Conservation (phyloP, 37 sponge, comb jelly and placozoan genomes). For the Haliclona indistincta region DNA sequence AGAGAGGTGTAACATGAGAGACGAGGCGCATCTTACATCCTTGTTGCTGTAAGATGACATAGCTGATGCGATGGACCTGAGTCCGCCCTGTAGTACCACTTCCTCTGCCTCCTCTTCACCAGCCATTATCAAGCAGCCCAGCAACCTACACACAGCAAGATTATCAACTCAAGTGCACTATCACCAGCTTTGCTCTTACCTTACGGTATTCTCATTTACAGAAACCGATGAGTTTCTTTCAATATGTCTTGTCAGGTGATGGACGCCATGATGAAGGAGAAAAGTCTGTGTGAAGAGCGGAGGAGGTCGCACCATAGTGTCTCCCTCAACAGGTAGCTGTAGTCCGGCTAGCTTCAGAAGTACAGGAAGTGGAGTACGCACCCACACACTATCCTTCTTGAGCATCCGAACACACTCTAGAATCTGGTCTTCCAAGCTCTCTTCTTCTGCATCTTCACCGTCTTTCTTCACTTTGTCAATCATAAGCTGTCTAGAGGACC, state of each 20-base stretch:
- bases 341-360: too few species aligned
- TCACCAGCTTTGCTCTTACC: conserved; percentile 7
- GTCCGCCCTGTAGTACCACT: conserved; percentile 61
- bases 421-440: too few species aligned
- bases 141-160: conserved; percentile 42
- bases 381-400: too few species aligned
- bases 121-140: conserved; percentile 26
- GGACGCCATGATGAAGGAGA: conserved; percentile 24
- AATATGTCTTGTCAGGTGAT: conserved; percentile 23
- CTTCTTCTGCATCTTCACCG: too few species aligned
- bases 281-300: neutral
- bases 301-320: neutral
- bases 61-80: conserved; percentile 17
- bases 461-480: too few species aligned
- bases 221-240: neutral
- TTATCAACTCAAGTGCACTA: neutral
- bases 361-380: too few species aligned
- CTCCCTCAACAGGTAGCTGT: too few species aligned
- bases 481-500: too few species aligned
- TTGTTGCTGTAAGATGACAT: neutral
- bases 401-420: too few species aligned
- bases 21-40: neutral
- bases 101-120: conserved; percentile 40
- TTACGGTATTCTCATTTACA: conserved; percentile 23
- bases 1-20: neutral